Percentiles rank a stretch among this genome's conserved stretches.
Conservation (phyloP, 1,140 invertebrate genomes). For the Drosophila lacteicornis region DNA sequence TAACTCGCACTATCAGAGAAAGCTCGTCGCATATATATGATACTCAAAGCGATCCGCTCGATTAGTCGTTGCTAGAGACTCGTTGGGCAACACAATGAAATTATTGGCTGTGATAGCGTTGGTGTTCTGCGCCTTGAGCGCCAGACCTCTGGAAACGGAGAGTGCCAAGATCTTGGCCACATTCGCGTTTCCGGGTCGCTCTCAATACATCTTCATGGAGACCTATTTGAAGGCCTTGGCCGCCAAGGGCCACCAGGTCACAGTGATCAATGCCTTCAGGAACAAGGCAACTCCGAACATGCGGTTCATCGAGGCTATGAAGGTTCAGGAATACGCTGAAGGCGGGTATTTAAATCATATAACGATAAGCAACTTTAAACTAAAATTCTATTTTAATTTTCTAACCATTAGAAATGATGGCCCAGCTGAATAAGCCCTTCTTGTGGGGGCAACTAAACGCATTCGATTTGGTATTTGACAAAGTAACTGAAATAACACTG, state of each 20-base stretch:
- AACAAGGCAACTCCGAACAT: constrained; percentile 77
- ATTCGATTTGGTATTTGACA: constrained; percentile 49
- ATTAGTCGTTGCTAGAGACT: constrained; percentile 15
- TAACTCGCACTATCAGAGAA: no score
- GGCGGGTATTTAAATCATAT: constrained; percentile 60
- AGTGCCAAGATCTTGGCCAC: constrained; percentile 80
- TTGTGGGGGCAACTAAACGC: constrained; percentile 77
- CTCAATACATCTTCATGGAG: constrained; percentile 86
- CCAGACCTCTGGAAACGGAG: constrained; percentile 17
- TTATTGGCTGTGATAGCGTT: constrained; percentile 13
- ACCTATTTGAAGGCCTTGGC: constrained; percentile 86
- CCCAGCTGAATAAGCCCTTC: background rate
- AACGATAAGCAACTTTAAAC: no score
- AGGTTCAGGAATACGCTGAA: constrained; percentile 25
- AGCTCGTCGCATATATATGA: background rate
- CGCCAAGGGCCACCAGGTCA: constrained; percentile 86
- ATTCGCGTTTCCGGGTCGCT: constrained; percentile 85
- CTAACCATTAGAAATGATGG: constrained; percentile 30
- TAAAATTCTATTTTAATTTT: no score
- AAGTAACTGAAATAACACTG: constrained; percentile 9
- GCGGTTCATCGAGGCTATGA: constrained; percentile 70
- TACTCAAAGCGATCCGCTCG: background rate
- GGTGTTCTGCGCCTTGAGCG: constrained; percentile 31
- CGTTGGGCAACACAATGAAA: constrained; percentile 33
- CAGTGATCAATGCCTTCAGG: constrained; percentile 81